Base-by-base conservation (phyloP, 2,797 vertebrate species). In the Halcyon leucocephala region DNA sequence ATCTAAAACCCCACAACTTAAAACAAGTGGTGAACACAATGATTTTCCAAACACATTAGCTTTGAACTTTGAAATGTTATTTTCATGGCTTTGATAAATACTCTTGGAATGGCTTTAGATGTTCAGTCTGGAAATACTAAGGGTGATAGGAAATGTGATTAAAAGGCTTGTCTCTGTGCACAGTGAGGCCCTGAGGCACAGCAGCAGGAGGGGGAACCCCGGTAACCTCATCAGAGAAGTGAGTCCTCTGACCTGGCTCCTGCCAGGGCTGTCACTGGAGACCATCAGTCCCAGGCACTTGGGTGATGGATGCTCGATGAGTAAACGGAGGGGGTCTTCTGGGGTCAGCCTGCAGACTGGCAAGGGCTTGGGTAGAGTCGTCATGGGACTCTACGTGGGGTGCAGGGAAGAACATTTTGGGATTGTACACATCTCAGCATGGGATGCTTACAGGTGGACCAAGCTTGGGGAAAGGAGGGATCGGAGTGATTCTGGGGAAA, bases 11-110 rank as follows among this genome's bases (percentile, higher is more conserved):
- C 4, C 70, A 65, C 70, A 76, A 76, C 66, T 76, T 93, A 33
- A 91, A 80, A n/a, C 41, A 89, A 90, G 86, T 90, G 29, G 39
- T 76, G 85, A 73, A 80, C 51, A 25, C 35, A 73, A 89, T 83
- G 62, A 28, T 76, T 91, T 86, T 89, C 66, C 60, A 84, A 86
- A 86, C 83, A 69, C 20, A 25, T 42, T 33, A 31, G 44, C 86
- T 94, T 92, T 96, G 86, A 94, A 90, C 86, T 93, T 89, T 46
- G 62, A 94, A 66, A 76, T 86, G 88, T 84, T 93, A n/a, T 89
- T 95, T 93, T 92, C 7, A 3, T 58, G 86, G n/a, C 60, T 94
- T 88, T 90, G 77, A 90, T 93, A 90, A 95, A 76, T 90, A 58
- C 14, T 48, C 42, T 67, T 31, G 14, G 69, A 76, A 62, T 41